Evolutionary conservation across 2,797 vertebrate genomes (phyloP).

Genomic region (Neoniphon sammara): DNA sequence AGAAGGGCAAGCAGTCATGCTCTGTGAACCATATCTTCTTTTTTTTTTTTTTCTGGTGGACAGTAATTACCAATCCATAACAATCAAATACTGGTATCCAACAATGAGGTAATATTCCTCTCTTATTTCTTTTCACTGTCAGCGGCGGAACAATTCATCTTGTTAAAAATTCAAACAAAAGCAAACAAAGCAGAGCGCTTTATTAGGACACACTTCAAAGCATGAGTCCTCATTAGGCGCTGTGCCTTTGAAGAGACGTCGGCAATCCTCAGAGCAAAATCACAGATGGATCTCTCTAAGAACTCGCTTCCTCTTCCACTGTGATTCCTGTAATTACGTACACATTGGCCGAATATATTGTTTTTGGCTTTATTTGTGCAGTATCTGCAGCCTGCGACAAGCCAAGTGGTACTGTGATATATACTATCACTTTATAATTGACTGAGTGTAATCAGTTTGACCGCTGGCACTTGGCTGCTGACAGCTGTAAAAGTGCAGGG

Average conservation of each 20-base stretch:
- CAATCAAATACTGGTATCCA: slow-evolving; percentile 57
- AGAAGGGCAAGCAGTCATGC: background rate
- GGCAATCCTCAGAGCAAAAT: slow-evolving; percentile 61
- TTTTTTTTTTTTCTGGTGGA: too few relatives aligned
- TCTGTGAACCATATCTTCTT: background rate
- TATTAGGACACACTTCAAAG: slow-evolving; percentile 74
- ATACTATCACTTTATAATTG: slow-evolving; percentile 18
- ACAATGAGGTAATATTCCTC: slow-evolving; percentile 34
- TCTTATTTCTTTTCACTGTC: slow-evolving; percentile 57
- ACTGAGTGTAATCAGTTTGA: slow-evolving; percentile 48
- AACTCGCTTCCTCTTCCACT: slow-evolving; percentile 41
- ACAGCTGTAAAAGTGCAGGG: slow-evolving; percentile 7
- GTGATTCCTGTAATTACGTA: slow-evolving; percentile 52
- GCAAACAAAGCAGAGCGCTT: slow-evolving; percentile 65
- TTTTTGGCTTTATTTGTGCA: slow-evolving; percentile 50
- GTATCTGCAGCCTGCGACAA: slow-evolving; percentile 9
- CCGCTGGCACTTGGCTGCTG: slow-evolving; percentile 24
- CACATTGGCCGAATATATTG: slow-evolving; percentile 54
- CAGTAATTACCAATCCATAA: slow-evolving; percentile 37
- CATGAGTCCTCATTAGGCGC: slow-evolving; percentile 65
- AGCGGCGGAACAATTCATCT: slow-evolving; percentile 61
- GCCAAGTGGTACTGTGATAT: slow-evolving; percentile 17
- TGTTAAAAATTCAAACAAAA: slow-evolving; percentile 57
- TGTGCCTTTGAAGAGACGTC: slow-evolving; percentile 67
- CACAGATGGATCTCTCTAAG: slow-evolving; percentile 63